These are phyloP conservation scores for Terrapene triunguis DNA, from an alignment of 2,113 vertebrate genomes.

Conservation along the genomic window DNA sequence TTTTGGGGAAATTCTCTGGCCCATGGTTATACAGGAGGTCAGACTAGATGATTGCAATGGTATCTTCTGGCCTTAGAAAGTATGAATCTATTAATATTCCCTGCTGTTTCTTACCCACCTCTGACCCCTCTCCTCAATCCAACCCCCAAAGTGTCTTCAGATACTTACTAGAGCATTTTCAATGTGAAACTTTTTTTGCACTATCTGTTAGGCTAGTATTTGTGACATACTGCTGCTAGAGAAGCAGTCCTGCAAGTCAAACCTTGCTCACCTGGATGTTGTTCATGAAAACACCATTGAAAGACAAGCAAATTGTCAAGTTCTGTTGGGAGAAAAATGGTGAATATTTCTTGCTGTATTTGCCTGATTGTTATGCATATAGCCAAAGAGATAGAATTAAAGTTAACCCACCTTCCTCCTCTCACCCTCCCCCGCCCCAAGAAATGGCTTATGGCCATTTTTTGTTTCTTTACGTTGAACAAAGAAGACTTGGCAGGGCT, in stretches of 20 bases:
- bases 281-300: not conserved
- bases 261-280: not conserved
- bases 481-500: not conserved
- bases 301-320: not conserved
- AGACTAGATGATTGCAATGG: not conserved
- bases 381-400: not conserved
- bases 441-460: not conserved
- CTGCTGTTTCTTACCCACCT: not conserved
- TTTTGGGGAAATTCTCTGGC: not conserved
- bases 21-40: not conserved
- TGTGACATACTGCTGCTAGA: not conserved
- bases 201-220: not conserved
- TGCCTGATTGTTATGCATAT: not conserved
- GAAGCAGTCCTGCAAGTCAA: not conserved
- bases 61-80: not conserved
- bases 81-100: not conserved
- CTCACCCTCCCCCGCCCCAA: accelerated
- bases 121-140: not conserved
- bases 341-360: not conserved
- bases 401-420: not conserved
- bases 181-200: not conserved
- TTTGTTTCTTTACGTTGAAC: not conserved
- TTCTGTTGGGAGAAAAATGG: not conserved
- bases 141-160: not conserved
- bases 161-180: not conserved